Base-by-base conservation (phyloP, 2,888 invertebrate species). In the Troides aeacus region DNA sequence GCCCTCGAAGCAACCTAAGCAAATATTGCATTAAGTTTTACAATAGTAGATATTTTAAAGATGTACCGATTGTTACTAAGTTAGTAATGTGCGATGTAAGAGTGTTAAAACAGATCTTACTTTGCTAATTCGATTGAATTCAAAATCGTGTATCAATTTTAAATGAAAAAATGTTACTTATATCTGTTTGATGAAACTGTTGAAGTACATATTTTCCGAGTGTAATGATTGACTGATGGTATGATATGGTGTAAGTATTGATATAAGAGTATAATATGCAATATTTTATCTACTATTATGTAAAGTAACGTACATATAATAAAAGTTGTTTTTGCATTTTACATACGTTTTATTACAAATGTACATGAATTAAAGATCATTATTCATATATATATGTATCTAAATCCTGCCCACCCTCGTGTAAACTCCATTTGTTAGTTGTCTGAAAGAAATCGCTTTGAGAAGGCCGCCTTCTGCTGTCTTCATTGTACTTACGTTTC, bases 1-100 rank as follows among this genome's bases (percentile, higher is more conserved):
- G 23, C 92, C 93, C 1, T 90, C 92, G 10, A 93, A 93, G 75
- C 93, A 93, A 77, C 84, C 89, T 18, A 93, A 93, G 75, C 90
- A 90, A 78, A 74, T 92, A 73, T 75, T 92, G 77, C 91, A 92
- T 79, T 92, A 82, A 87, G 80, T 77, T 75, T 76, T 70, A 75
- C 72, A 72, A 73, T 63, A 76, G 68, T 72, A 59, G 24, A 24
- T 50, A 46, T 15, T 46, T 50, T 42, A 46, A 59, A 46, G 58
- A 60, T 50, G 63, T 63, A 66, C 59, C 56, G 59, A 60, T 56
- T 30, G 10, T 66, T 50, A 58, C 57, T 58, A n/a, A 53, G 46
- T 57, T 69, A 69, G 68, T 70, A 68, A 72, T 72, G 68, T 74
- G 72, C 46, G 69, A 64, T 50, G 17, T 50, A 50, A 50, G 50